Base-by-base conservation (phyloP, 2,888 invertebrate genomes). In the Gandaritis pyraliata region DNA sequence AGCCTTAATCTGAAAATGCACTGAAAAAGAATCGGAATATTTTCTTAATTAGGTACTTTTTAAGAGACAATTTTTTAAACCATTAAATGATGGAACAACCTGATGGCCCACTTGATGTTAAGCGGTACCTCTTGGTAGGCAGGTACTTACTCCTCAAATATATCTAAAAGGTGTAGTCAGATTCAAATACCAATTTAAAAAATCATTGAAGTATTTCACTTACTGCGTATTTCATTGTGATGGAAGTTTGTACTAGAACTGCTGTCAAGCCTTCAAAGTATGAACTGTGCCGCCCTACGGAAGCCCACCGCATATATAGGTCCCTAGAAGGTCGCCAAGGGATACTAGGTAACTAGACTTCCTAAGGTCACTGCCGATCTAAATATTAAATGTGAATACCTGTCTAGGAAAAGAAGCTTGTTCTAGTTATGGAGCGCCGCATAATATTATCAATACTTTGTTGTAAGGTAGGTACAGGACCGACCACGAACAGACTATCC, bases 141-240 rank as follows among this genome's bases (percentile, higher is more conserved):
- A 6, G 29, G 2, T 6, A 29, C 29, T 29, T 29, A 4, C 29
- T 29, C 29, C 29, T 15, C 2, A 41, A 15, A 15, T 15, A 38
- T n/a, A 3, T n/a, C n/a, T 38, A 12, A 33, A 33, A 38, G n/a
- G 10, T 12, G 12, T n/a, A 38, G 38, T n/a, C 8, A 33, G 8
- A 33, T 8, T 8, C 33, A 23, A 23, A 8, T 38, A n/a, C 38
- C 0, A 38, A 1, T n/a, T n/a, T 12, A 46, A 10, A n/a, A 29
- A 46, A 54, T 13, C 1, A 33, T 15, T 15, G 15, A 49, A 15
- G 30, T 12, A 30, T 29, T 7, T 45, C 2, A 59, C 91, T 86
- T 78, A 92, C 91, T 72, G 82, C 75, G 90, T 78, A 90, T 90
- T 92, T 92, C 91, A 91, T 91, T 71, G 82, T 90, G 83, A 78